Conservation (phyloP, 2,888 invertebrate genomes). For the Athrips mouffetella region DNA sequence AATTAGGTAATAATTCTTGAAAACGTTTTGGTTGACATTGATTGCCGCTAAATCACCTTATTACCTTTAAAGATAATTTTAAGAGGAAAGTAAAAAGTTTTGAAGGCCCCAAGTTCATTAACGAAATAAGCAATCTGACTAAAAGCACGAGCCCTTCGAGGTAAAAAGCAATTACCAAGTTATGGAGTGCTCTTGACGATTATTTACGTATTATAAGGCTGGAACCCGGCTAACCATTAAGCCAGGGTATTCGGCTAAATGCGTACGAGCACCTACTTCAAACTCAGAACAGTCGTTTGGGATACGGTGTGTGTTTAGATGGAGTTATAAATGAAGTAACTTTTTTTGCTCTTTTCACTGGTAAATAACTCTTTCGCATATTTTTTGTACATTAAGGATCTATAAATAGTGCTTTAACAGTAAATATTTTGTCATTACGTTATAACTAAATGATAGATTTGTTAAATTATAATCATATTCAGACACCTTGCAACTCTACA, state of each 20-base stretch:
- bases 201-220: slow-evolving; percentile 53
- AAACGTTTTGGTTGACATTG: slow-evolving; percentile 12
- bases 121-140: slow-evolving; percentile 70
- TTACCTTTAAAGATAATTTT: slow-evolving; percentile 41
- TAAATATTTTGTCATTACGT: too few relatives aligned
- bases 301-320: too few relatives aligned
- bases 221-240: slow-evolving; percentile 30
- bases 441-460: too few relatives aligned
- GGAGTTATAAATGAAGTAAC: too few relatives aligned
- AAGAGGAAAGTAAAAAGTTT: slow-evolving; percentile 55
- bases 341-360: too few relatives aligned
- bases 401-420: too few relatives aligned
- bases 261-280: too few relatives aligned
- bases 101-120: slow-evolving; percentile 58
- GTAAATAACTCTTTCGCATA: too few relatives aligned
- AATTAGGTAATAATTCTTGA: background rate
- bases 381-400: too few relatives aligned
- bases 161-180: slow-evolving; percentile 69
- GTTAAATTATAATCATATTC: too few relatives aligned
- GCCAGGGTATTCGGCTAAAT: slow-evolving; percentile 26
- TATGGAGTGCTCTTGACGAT: slow-evolving; percentile 61
- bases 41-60: slow-evolving; percentile 36
- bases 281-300: too few relatives aligned
- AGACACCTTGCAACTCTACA: too few relatives aligned
- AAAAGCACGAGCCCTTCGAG: slow-evolving; percentile 64